These are phyloP conservation scores for Sinosuthora webbiana DNA, from an alignment of 2,113 vertebrate species.

Conservation along the genomic window DNA sequence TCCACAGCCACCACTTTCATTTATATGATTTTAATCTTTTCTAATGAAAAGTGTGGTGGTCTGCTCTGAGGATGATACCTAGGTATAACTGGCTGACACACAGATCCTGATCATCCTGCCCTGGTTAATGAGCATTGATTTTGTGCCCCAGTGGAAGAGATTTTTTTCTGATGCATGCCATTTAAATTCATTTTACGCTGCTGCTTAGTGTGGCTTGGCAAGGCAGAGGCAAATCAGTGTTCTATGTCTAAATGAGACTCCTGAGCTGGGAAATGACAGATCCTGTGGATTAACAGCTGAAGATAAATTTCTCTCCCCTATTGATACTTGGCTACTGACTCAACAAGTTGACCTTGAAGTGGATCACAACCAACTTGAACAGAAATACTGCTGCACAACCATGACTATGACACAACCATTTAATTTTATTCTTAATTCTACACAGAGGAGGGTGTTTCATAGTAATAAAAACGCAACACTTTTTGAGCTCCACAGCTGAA, in stretches of 20 bases:
- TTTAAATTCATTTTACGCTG: slow-evolving; percentile 72
- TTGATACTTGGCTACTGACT: neutral
- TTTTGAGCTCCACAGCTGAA: neutral
- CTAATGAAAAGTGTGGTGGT: slow-evolving; percentile 33
- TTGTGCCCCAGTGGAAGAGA: slow-evolving; percentile 65
- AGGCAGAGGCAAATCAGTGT: neutral
- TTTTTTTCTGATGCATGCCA: slow-evolving; percentile 54
- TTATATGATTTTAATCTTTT: slow-evolving; percentile 15
- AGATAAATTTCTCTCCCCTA: neutral
- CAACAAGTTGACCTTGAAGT: slow-evolving; percentile 37
- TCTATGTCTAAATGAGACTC: slow-evolving; percentile 41
- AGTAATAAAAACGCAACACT: neutral
- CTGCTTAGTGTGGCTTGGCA: slow-evolving; percentile 66
- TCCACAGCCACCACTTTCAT: neutral
- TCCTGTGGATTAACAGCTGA: slow-evolving; percentile 35
- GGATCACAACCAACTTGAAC: neutral
- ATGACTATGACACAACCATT: neutral
- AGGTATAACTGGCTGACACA: slow-evolving; percentile 24
- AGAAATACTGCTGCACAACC: neutral
- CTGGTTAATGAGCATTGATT: slow-evolving; percentile 68
- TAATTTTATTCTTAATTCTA: neutral
- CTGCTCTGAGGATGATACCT: neutral
- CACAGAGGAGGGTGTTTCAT: neutral
- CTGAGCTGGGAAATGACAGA: slow-evolving; percentile 27
- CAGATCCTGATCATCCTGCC: slow-evolving; percentile 30